Conservation (phyloP, 2,888 invertebrate species). For the Drosophila borborema region DNA sequence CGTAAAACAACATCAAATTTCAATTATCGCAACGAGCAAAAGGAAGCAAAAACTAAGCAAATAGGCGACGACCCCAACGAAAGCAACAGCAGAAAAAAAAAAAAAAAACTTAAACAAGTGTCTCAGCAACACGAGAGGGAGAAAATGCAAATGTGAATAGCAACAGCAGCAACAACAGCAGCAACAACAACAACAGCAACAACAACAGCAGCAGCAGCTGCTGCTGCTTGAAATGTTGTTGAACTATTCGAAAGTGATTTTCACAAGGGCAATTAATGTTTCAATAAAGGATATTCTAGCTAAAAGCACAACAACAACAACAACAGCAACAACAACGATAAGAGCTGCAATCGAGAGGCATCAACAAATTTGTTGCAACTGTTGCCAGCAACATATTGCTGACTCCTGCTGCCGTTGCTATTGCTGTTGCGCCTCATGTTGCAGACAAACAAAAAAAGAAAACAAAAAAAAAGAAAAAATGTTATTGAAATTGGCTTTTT, state of each 20-base stretch:
- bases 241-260: constrained; percentile 74
- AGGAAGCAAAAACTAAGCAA: constrained; percentile 49
- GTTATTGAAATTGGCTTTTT: constrained; percentile 82
- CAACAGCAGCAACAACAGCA: constrained; percentile 28
- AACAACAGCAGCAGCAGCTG: constrained; percentile 14
- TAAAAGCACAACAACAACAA: constrained; percentile 27
- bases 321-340: constrained; percentile 35
- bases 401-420: constrained; percentile 30
- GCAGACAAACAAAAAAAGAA: constrained; percentile 21
- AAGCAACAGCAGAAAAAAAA: constrained; percentile 16
- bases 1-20: constrained; percentile 76
- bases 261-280: constrained; percentile 82
- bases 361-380: constrained; percentile 68
- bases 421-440: constrained; percentile 68
- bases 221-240: constrained; percentile 57
- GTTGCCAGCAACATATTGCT: constrained; percentile 55
- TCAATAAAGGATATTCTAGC: constrained; percentile 82
- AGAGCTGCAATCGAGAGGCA: constrained; percentile 27
- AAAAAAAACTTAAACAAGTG: constrained; percentile 58
- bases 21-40: constrained; percentile 78
- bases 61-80: constrained; percentile 60
- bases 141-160: constrained; percentile 50
- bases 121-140: constrained; percentile 43
- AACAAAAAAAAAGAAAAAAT: constrained; percentile 48
- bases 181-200: constrained; percentile 20